phyloP scores from a whole-genome alignment of 37 sponge, comb jelly and placozoan species.

The Aphrocallistes beatrix region DNA sequence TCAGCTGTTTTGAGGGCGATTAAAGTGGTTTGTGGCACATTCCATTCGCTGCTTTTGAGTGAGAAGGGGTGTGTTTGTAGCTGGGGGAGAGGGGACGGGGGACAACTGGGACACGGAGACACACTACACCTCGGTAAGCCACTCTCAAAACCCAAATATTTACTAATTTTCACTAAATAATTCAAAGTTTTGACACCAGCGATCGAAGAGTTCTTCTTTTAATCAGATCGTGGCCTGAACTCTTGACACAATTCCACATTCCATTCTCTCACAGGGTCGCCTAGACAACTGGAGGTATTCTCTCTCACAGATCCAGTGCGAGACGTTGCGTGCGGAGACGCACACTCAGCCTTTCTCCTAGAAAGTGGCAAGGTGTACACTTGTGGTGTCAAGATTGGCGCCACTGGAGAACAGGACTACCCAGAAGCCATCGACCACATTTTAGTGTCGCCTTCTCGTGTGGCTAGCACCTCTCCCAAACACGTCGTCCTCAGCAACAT shows the following conservation, averaged over 20 bases:
- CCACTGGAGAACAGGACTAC: not conserved
- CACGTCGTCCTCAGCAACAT: not conserved
- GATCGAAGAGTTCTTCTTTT: too few relatives aligned
- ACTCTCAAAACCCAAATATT: too few relatives aligned
- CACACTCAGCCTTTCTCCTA: conserved; percentile 45
- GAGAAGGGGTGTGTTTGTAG: conserved; percentile 45
- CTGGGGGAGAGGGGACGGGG: conserved; percentile 55
- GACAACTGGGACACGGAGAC: conserved; percentile 22
- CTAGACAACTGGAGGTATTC: not conserved
- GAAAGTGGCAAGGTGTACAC: not conserved
- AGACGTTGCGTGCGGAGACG: conserved; percentile 76
- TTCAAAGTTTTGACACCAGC: too few relatives aligned
- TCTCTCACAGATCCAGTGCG: conserved; percentile 21
- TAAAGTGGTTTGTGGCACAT: not conserved
- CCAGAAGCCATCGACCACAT: not conserved
- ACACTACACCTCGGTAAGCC: not conserved
- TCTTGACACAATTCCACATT: not conserved
- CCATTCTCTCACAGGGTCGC: not conserved
- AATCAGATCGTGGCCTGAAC: not conserved
- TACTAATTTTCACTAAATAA: too few relatives aligned
- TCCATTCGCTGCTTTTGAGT: not conserved
- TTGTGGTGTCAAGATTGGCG: not conserved
- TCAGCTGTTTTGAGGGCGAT: not conserved
- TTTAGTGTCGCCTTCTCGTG: not conserved
- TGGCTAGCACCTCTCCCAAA: not conserved